Evolutionary conservation across 2,797 vertebrate species (phyloP).

Genomic region (Neopelma chrysocephalum): DNA sequence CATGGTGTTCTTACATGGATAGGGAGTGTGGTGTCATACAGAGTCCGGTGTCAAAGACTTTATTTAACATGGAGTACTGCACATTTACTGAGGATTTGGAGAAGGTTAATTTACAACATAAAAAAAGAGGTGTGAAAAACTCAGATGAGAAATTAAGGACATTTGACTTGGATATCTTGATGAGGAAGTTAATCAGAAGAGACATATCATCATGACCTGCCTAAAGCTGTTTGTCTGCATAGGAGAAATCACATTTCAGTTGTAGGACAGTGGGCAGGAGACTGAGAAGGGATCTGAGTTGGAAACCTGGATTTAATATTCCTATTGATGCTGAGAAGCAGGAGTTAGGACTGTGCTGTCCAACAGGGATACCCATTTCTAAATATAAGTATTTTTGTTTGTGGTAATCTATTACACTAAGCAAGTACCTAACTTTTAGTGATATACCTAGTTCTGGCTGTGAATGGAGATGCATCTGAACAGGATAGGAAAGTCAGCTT

Average conservation of each 20-base stretch:
- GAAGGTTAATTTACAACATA: background rate
- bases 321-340: background rate
- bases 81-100: background rate
- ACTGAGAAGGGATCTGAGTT: background rate
- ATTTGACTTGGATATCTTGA: background rate
- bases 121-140: background rate
- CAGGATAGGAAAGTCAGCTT: background rate
- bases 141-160: background rate
- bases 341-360: background rate
- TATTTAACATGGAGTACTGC: background rate
- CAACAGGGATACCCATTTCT: background rate
- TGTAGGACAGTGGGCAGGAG: background rate
- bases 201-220: background rate
- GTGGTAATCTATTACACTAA: background rate
- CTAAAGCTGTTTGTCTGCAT: background rate
- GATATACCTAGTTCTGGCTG: background rate
- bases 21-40: background rate
- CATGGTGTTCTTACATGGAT: background rate
- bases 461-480: background rate
- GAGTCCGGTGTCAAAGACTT: background rate
- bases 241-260: background rate
- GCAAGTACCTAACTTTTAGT: background rate
- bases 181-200: background rate
- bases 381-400: background rate
- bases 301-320: background rate